Percentiles rank a stretch among this genome's conserved stretches.
Evolutionary conservation across 2,113 vertebrate species (phyloP).

Genomic region (Callospermophilus lateralis): DNA sequence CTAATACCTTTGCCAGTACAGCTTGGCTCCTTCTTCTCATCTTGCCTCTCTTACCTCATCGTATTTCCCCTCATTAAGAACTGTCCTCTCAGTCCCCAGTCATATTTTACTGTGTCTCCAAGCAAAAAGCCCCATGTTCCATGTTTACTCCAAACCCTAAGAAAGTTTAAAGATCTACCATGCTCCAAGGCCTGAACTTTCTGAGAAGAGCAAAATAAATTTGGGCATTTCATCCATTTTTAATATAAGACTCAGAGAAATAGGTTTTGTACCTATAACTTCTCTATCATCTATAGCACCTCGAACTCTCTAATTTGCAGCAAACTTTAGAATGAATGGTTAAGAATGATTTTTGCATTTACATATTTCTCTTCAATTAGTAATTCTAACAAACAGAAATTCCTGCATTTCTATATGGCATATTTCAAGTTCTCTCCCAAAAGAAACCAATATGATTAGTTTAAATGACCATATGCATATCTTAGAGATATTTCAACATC

Average conservation of each 20-base stretch:
- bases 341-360: slow-evolving; percentile 31
- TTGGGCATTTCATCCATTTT: background rate
- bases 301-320: background rate
- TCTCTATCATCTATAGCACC: background rate
- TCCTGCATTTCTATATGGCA: slow-evolving; percentile 8
- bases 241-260: slow-evolving; percentile 37
- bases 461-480: slow-evolving; percentile 57
- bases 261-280: background rate
- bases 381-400: slow-evolving; percentile 59
- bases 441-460: slow-evolving; percentile 63
- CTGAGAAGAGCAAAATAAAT: background rate
- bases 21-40: background rate
- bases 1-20: background rate
- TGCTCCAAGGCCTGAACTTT: background rate
- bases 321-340: background rate
- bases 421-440: slow-evolving; percentile 35
- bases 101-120: background rate
- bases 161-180: background rate
- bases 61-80: background rate
- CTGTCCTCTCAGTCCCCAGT: background rate
- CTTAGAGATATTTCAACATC: slow-evolving; percentile 71
- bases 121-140: background rate
- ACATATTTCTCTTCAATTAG: slow-evolving; percentile 32
- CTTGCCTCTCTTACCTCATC: background rate
- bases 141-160: background rate